phyloP scores from a whole-genome alignment of 1,140 invertebrate genomes.

The Drosophila bocqueti region DNA sequence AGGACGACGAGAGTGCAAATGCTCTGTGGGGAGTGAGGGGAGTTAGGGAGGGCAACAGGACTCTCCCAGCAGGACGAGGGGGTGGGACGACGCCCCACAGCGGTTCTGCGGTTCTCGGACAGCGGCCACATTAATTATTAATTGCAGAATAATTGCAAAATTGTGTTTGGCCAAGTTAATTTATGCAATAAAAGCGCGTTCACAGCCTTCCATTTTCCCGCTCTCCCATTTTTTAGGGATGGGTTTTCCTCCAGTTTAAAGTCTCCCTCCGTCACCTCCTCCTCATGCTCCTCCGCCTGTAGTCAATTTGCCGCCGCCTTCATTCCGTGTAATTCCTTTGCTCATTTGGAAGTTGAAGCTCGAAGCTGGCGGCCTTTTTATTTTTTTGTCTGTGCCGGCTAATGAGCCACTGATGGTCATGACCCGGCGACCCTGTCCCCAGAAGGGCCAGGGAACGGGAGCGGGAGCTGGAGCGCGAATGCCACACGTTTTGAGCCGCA shows the following conservation, averaged over 20 bases:
- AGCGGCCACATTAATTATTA: constrained; percentile 60
- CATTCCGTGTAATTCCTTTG: constrained; percentile 46
- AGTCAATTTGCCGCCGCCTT: constrained; percentile 7
- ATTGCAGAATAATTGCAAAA: constrained; percentile 66
- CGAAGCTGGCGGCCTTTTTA: constrained; percentile 13
- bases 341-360: constrained; percentile 44
- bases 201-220: neutral
- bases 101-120: constrained; percentile 20
- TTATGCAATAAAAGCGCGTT: constrained; percentile 57
- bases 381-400: constrained; percentile 3
- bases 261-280: constrained; percentile 11
- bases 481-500: constrained; percentile 16
- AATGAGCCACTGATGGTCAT: constrained; percentile 62
- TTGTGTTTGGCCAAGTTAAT: constrained; percentile 63
- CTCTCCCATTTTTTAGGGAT: neutral
- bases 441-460: neutral
- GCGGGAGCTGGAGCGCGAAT: neutral
- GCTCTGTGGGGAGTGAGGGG: neutral
- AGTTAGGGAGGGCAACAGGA: rapidly evolving
- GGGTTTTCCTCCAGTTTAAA: constrained; percentile 29
- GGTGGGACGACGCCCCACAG: too few species aligned
- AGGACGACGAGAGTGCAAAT: constrained; percentile 26
- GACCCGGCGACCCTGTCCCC: constrained; percentile 35
- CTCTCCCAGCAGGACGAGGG: neutral
- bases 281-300: neutral